phyloP scores from a whole-genome alignment of 2,888 invertebrate species.

The Pheosia tremula region DNA sequence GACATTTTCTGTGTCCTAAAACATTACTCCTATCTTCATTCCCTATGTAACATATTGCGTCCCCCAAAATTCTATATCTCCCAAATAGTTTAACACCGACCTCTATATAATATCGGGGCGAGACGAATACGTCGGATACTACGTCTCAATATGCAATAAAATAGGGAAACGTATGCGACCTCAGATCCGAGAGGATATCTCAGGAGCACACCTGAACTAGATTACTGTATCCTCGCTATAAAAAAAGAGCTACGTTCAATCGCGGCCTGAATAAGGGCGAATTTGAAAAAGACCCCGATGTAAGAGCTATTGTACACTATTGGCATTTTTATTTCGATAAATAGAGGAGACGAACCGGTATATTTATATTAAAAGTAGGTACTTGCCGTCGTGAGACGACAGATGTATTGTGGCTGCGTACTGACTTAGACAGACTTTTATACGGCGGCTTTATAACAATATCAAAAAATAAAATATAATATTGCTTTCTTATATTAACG shows the following conservation, averaged over 20 bases:
- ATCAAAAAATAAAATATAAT: too few relatives aligned
- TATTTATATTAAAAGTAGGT: neutral
- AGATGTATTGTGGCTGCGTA: too few relatives aligned
- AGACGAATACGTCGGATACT: slow-evolving; percentile 71
- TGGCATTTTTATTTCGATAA: neutral
- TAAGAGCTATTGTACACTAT: slow-evolving; percentile 34
- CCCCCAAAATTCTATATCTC: slow-evolving; percentile 45
- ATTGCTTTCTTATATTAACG: too few relatives aligned
- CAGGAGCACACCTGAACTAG: slow-evolving; percentile 79
- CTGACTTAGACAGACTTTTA: too few relatives aligned
- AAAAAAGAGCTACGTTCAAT: slow-evolving; percentile 69
- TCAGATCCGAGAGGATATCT: slow-evolving; percentile 73
- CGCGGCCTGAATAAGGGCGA: slow-evolving; percentile 64
- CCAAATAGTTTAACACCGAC: slow-evolving; percentile 61
- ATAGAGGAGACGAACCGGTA: neutral
- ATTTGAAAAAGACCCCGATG: slow-evolving; percentile 68
- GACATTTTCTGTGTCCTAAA: slow-evolving; percentile 19
- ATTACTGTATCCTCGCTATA: slow-evolving; percentile 78
- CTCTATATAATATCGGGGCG: slow-evolving; percentile 59
- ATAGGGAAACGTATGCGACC: slow-evolving; percentile 73
- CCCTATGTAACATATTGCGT: slow-evolving; percentile 33
- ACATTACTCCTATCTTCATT: slow-evolving; percentile 19
- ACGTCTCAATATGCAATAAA: slow-evolving; percentile 84
- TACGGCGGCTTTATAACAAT: too few relatives aligned
- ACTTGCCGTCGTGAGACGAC: neutral